Evolutionary conservation across 2,888 invertebrate genomes (phyloP), one percentile per base, ranked within the genome.

Genomic region (Lepidochrysops patricia): DNA sequence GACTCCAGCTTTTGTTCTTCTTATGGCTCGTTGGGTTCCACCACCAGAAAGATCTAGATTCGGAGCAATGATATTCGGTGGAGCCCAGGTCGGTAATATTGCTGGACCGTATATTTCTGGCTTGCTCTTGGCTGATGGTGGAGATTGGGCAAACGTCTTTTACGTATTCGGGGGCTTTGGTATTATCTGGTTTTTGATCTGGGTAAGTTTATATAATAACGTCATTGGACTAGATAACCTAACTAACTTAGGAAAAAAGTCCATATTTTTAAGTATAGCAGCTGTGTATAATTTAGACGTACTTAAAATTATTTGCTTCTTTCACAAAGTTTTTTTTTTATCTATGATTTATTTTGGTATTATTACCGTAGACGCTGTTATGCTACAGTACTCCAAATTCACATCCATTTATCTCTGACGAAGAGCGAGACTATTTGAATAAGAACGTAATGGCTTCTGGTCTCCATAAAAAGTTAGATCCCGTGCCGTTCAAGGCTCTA

Each of bases 401-500:
- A 0, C 90, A 91, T 65, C 91, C 91, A 4, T 90, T 84, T 64
- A 91, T 92, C 66, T 83, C 90, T 0, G 87, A 89, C 1, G 72
- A 86, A 60, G 92, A 92, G 67, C 76, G 74, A 34, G 69, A 79
- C 2, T 91, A 79, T 65, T 71, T 91, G 13, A 82, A 84, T 56
- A 88, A 91, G 60, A 89, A 93, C 64, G 89, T 93, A 12, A 73
- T 70, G 0, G 84, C 85, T 7, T 90, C 89, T 23, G 90, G 91
- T 37, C 83, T 91, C 34, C 84, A 91, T 67, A 89, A 83, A 66
- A 86, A 79, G 65, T 72, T 93, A 52, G 90, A 91, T 54, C 90
- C 91, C 0, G 92, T 93, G 0, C 95, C 95, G 0, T 95, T 94
- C 91, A 90, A 84, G 64, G 89, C 90, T 0, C 89, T 95, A 57